Percentiles rank a stretch among this genome's conserved stretches.
phyloP scores from a whole-genome alignment of 2,888 invertebrate species.

The Stomorhina lunata region DNA sequence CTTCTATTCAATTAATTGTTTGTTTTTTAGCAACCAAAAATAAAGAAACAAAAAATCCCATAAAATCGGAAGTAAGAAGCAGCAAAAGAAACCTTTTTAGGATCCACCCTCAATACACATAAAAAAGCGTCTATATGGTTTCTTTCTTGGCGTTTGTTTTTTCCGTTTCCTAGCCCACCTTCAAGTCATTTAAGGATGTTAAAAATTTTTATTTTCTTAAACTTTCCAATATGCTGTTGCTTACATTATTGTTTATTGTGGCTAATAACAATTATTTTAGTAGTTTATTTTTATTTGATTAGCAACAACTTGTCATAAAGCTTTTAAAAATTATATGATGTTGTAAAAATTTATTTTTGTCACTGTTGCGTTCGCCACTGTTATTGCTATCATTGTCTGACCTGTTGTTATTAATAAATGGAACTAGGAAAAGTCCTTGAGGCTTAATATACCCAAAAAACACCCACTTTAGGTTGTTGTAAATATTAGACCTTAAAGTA shows the following conservation, averaged over 20 bases:
- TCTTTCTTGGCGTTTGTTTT: neutral
- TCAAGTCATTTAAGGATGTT: neutral
- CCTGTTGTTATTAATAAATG: constrained; percentile 35
- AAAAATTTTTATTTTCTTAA: neutral
- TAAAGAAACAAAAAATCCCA: neutral
- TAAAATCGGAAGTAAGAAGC: neutral
- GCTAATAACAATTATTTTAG: constrained; percentile 50
- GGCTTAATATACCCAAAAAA: neutral
- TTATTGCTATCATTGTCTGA: constrained; percentile 21
- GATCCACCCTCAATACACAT: constrained; percentile 6
- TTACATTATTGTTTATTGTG: constrained; percentile 32
- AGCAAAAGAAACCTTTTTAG: constrained; percentile 9
- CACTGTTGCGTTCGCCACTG: constrained; percentile 12
- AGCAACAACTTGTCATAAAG: constrained; percentile 57
- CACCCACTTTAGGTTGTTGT: neutral
- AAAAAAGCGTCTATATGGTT: constrained; percentile 6
- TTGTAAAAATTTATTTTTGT: constrained; percentile 6
- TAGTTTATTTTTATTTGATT: constrained; percentile 51
- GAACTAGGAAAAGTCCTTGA: constrained; percentile 25
- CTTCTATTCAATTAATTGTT: constrained; percentile 41
- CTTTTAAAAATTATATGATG: constrained; percentile 45
- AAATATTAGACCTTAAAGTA: neutral
- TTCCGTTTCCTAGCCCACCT: constrained; percentile 15
- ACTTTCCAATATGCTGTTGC: constrained; percentile 27
- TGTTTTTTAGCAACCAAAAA: neutral